These are phyloP conservation scores for Knipowitschia caucasica DNA, from an alignment of 2,797 vertebrate species.

Conservation along the genomic window DNA sequence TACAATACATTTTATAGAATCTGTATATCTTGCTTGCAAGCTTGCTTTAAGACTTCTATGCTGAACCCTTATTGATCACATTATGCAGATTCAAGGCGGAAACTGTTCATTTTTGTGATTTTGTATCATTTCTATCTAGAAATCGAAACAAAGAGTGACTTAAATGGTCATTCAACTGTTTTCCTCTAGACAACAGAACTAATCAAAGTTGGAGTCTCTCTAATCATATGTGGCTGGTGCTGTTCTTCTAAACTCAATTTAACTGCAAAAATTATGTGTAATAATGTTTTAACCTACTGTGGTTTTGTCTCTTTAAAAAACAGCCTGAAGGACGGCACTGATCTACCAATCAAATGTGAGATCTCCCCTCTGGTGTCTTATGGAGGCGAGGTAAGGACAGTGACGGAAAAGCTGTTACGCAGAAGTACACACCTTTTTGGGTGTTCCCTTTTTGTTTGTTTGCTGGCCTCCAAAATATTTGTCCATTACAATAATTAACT, in stretches of 20 bases:
- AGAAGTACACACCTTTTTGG: too few species aligned
- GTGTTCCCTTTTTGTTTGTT: too few species aligned
- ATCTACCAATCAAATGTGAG: constrained; percentile 94
- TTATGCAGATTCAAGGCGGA: constrained; percentile 24
- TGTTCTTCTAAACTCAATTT: constrained; percentile 34
- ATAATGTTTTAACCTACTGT: constrained; percentile 9
- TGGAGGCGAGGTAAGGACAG: constrained; percentile 94
- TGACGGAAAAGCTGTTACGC: too few species aligned
- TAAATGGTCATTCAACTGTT: constrained; percentile 42
- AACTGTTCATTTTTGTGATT: constrained; percentile 27
- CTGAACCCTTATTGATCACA: constrained; percentile 18
- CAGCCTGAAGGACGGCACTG: constrained; percentile 92
- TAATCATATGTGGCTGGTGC: constrained; percentile 61
- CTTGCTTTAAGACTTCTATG: constrained; percentile 18
- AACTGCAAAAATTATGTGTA: constrained; percentile 7
- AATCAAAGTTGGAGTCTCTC: constrained; percentile 54
- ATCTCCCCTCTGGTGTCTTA: constrained; percentile 94
- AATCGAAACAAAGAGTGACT: constrained; percentile 35
- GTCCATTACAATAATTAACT: too few species aligned
- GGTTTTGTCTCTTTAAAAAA: constrained; percentile 21
- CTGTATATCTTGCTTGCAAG: constrained; percentile 18
- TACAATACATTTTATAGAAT: too few species aligned
- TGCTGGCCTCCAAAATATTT: too few species aligned
- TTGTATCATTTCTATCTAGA: constrained; percentile 43
- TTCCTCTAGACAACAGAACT: constrained; percentile 51